phyloP scores from a whole-genome alignment of 2,888 invertebrate species.

The Dasypolia templi region DNA sequence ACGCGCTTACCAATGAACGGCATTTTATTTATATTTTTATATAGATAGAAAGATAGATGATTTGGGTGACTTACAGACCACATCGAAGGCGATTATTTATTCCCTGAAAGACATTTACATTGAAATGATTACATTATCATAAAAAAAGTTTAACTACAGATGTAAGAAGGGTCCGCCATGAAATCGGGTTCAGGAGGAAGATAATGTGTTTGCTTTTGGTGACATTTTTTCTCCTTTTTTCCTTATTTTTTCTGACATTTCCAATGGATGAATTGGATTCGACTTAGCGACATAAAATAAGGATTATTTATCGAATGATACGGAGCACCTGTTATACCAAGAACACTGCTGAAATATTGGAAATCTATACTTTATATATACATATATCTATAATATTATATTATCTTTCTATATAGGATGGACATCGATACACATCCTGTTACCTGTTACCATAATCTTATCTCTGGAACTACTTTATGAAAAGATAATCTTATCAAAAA shows the following conservation, averaged over 20 bases:
- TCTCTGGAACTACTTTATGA: too few relatives aligned
- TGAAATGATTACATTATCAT: conserved; percentile 55
- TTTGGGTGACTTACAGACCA: not conserved
- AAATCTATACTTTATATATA: not conserved
- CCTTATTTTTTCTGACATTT: conserved; percentile 24
- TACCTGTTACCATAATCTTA: too few relatives aligned
- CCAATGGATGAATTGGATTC: not conserved
- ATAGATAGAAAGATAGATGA: not conserved
- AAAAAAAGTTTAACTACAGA: conserved; percentile 50
- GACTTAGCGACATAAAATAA: not conserved
- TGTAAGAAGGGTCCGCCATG: conserved; percentile 31
- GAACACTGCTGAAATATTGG: too few relatives aligned
- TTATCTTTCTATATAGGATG: too few relatives aligned
- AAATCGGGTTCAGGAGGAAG: conserved; percentile 38
- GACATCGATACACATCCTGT: too few relatives aligned
- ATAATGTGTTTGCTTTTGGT: conserved; percentile 50
- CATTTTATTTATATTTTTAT: too few relatives aligned
- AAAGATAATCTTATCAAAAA: too few relatives aligned
- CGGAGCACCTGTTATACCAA: not conserved
- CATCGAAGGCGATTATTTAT: not conserved
- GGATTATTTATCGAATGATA: conserved; percentile 12
- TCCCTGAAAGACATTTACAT: conserved; percentile 45
- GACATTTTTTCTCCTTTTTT: conserved; percentile 15
- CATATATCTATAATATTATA: not conserved
- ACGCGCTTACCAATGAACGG: too few relatives aligned